Evolutionary conservation across 2,113 vertebrate species (phyloP), one percentile per base, ranked within the genome.

Genomic region (Pelusios castaneus): DNA sequence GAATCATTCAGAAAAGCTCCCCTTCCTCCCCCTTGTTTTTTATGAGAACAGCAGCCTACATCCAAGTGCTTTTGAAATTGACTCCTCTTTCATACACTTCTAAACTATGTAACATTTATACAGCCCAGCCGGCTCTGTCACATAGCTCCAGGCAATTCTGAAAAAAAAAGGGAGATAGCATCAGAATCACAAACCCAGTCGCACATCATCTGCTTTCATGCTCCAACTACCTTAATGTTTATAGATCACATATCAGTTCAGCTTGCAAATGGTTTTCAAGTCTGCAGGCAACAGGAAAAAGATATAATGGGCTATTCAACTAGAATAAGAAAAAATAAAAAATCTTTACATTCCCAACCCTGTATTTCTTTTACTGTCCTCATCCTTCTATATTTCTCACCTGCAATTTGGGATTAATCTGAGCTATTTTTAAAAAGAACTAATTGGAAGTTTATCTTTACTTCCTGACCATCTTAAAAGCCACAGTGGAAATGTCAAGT

Each of bases 141-240:
- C 89, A 55, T 94, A 94, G 94, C 92, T 96, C 93, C 89, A 87
- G 90, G 84, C 52, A 0, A 89, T 87, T 85, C 89, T 95, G 93
- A 92, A 91, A 89, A 91, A 89, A 94, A 12, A 11, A 85, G 84
- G 54, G 86, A 95, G 94, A 96, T 93, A 93, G 82, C 88, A 97
- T 93, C 92, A 47, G 89, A 47, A 77, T 91, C 93, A 89, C 85
- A 93, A 95, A 91, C 80, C 86, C 60, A 89, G 87, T 75, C 92
- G 94, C 93, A 91, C 89, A 92, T 91, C 73, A 4, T 93, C 96
- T 97, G 93, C 96, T 97, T 96, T 94, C 90, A 92, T 90, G 89
- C 92, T 94, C 89, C 94, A 94, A 87, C 94, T 92, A 75, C 88
- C 63, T 91, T 82, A n/a, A 85, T 95, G 70, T 96, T 95, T 96